Evolutionary conservation across 2,797 vertebrate genomes (phyloP).

Genomic region (Eutrigla gurnardus): DNA sequence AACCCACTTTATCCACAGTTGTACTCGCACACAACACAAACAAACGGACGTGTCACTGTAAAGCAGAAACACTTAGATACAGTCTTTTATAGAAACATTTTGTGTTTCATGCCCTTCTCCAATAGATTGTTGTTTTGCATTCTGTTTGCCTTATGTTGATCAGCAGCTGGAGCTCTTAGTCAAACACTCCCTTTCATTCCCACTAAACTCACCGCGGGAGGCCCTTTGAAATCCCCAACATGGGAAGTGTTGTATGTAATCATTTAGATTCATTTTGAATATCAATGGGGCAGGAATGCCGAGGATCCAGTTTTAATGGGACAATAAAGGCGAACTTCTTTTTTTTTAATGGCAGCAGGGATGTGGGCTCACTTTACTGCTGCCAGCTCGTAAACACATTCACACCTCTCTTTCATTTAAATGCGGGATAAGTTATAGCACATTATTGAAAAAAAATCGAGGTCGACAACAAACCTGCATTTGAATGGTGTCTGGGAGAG

Average conservation of each 20-base stretch:
- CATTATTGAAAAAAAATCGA: conserved; percentile 79
- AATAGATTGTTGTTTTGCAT: conserved; percentile 22
- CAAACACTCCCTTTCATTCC: conserved; percentile 48
- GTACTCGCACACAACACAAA: conserved; percentile 19
- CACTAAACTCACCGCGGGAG: conserved; percentile 49
- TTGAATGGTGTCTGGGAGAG: conserved; percentile 84
- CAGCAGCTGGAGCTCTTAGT: conserved; percentile 43
- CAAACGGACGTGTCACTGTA: not conserved
- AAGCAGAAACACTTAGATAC: conserved; percentile 2
- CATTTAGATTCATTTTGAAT: conserved; percentile 76
- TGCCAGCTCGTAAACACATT: conserved; percentile 83
- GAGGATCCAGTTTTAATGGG: conserved; percentile 78
- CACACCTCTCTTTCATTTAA: conserved; percentile 86
- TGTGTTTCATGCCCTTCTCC: not conserved
- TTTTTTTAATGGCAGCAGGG: conserved; percentile 61
- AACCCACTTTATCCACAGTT: conserved; percentile 36
- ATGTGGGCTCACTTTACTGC: conserved; percentile 73
- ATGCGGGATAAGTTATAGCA: conserved; percentile 83
- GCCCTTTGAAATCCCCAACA: conserved; percentile 60
- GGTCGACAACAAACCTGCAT: conserved; percentile 79
- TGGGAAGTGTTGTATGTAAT: conserved; percentile 73
- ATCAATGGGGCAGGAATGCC: conserved; percentile 75
- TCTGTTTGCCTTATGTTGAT: conserved; percentile 40
- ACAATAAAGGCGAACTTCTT: conserved; percentile 77
- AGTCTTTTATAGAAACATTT: conserved; percentile 1